Percentiles rank a stretch among this genome's conserved stretches.
Conservation (phyloP, 2,797 vertebrate genomes). For the Sphaeramia orbicularis region DNA sequence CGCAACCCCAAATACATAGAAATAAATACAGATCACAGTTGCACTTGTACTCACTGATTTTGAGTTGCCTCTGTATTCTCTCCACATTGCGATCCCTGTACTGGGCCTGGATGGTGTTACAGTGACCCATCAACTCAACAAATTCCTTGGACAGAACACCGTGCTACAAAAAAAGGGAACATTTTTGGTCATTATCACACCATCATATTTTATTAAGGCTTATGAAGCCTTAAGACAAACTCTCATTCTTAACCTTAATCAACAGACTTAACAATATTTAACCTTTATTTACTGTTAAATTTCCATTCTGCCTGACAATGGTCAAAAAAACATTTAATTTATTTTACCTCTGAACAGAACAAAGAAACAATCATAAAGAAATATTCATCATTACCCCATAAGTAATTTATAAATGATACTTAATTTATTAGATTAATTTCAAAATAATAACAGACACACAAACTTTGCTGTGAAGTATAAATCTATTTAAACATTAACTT, state of each 20-base stretch:
- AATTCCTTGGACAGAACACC: constrained; percentile 90
- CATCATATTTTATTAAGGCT: not conserved
- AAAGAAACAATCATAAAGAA: too few relatives aligned
- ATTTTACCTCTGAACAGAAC: too few relatives aligned
- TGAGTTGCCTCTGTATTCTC: constrained; percentile 91
- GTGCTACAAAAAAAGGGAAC: constrained; percentile 77
- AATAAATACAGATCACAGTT: not conserved
- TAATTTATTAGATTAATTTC: too few relatives aligned
- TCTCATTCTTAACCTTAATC: not conserved
- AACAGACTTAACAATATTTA: not conserved
- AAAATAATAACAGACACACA: too few relatives aligned
- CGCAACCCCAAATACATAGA: not conserved
- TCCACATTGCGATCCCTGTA: constrained; percentile 93
- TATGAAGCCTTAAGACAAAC: not conserved
- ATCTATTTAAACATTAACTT: too few relatives aligned
- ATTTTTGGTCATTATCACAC: not conserved
- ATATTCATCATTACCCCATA: too few relatives aligned
- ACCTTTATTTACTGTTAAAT: not conserved
- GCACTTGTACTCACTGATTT: constrained; percentile 88
- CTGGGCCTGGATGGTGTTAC: constrained; percentile 88
- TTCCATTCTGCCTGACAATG: not conserved
- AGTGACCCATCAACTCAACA: constrained; percentile 89
- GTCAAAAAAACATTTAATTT: too few relatives aligned
- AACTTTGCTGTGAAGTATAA: too few relatives aligned
- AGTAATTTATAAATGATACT: too few relatives aligned